Evolutionary conservation across 2,888 invertebrate species (phyloP), one percentile per base, ranked within the genome.

Genomic region (Druceiella hillmani): DNA sequence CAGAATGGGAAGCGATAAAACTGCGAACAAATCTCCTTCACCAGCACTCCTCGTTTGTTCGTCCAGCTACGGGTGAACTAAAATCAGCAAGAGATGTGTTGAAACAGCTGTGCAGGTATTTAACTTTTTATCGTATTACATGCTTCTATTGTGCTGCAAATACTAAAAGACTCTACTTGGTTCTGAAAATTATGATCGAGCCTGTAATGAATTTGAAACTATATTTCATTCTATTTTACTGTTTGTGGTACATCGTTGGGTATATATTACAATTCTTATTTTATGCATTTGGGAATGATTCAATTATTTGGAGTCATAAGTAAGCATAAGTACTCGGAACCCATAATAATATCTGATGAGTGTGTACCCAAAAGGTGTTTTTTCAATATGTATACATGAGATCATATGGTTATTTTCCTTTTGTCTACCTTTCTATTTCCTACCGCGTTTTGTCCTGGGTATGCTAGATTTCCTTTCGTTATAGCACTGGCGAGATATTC

Each of bases 71-170:
- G 20, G 81, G 81, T 1, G 85, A 88, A 52, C 63, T 87, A 14
- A 78, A 79, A 51, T 75, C 79, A 0, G 79, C 87, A 1, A 73
- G 83, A 43, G 81, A 83, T 50, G 73, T 85, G 3, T 61, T 87
- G 11, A 83, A 82, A 54, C 62, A 75, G 50, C 71, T 88, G 58
- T 89, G 88, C 61, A 62, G 62, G 71, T 71, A 45, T 2, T 31
- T n/a, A 2, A 11, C 11, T 33, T 24, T 11, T 20, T 12, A 17
- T 10, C 16, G 9, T 12, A 17, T 14, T 4, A 13, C 10, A 37
- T 15, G 3, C 33, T 31, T 20, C n/a, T 9, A 11, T 25, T 25
- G 3, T 25, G 4, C 25, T 4, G n/a, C 12, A 57, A 4, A 58
- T 75, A 9, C 9, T 25, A 25, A 11, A 11, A 11, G 12, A 25